Conservation (phyloP, 2,888 invertebrate species). For the Oeneis ivallda region DNA sequence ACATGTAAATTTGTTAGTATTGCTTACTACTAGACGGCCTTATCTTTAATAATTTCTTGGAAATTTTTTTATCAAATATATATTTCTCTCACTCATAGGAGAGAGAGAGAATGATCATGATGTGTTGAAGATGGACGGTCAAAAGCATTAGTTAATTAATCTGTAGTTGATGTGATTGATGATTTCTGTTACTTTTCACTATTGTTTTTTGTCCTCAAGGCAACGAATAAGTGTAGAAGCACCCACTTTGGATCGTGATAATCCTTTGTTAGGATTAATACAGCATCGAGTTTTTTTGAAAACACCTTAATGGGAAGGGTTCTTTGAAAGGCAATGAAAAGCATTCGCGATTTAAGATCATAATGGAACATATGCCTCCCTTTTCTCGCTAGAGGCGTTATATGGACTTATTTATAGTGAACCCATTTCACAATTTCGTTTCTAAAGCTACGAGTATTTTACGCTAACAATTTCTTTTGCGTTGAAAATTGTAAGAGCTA, state of each 20-base stretch:
- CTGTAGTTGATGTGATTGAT: too few relatives aligned
- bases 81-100: too few relatives aligned
- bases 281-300: conserved; percentile 7
- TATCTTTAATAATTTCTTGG: too few relatives aligned
- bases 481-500: neutral
- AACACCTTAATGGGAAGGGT: conserved; percentile 16
- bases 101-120: too few relatives aligned
- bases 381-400: conserved; percentile 9
- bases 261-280: conserved; percentile 13
- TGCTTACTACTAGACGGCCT: too few relatives aligned
- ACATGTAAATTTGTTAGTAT: too few relatives aligned
- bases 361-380: conserved; percentile 16
- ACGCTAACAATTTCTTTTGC: neutral
- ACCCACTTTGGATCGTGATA: conserved; percentile 2
- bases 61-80: too few relatives aligned
- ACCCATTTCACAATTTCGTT: conserved; percentile 12
- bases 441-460: neutral
- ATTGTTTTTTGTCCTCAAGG: neutral
- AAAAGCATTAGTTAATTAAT: too few relatives aligned
- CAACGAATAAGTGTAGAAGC: neutral
- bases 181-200: too few relatives aligned
- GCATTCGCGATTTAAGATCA: conserved; percentile 15
- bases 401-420: conserved; percentile 16
- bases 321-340: conserved; percentile 21
- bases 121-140: too few relatives aligned